These are phyloP conservation scores for Oligia latruncula DNA, from an alignment of 2,888 invertebrate species.

Conservation along the genomic window DNA sequence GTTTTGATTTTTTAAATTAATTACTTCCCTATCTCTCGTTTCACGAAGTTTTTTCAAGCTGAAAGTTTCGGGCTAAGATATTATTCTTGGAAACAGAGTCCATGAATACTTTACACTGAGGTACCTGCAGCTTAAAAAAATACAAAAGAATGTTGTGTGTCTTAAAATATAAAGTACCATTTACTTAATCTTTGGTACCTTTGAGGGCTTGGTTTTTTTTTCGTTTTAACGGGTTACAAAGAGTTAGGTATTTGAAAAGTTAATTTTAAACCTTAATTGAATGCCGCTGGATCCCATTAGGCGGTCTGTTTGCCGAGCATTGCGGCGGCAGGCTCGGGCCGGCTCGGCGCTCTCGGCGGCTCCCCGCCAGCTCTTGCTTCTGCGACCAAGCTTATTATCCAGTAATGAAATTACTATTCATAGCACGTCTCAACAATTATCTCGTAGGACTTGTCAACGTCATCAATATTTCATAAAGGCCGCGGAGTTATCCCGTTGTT, in stretches of 20 bases:
- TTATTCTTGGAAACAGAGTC: slow-evolving; percentile 73
- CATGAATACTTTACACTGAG: slow-evolving; percentile 70
- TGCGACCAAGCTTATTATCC: slow-evolving; percentile 69
- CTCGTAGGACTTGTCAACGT: slow-evolving; percentile 69
- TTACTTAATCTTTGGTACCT: slow-evolving; percentile 53
- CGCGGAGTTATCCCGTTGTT: slow-evolving; percentile 56
- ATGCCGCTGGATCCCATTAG: slow-evolving; percentile 74
- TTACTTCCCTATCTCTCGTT: slow-evolving; percentile 69
- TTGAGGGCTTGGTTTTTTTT: slow-evolving; percentile 48
- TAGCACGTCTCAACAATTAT: slow-evolving; percentile 79
- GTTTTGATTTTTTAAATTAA: slow-evolving; percentile 70
- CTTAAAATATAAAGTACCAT: slow-evolving; percentile 53
- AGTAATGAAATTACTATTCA: slow-evolving; percentile 82
- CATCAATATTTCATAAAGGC: slow-evolving; percentile 73
- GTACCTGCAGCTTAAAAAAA: slow-evolving; percentile 60
- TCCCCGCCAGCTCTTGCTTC: slow-evolving; percentile 47
- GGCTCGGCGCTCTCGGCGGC: slow-evolving; percentile 33
- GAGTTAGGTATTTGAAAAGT: slow-evolving; percentile 69
- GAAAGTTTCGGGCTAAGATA: slow-evolving; percentile 71
- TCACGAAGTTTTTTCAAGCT: slow-evolving; percentile 67
- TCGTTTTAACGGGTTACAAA: slow-evolving; percentile 63
- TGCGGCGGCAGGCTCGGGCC: slow-evolving; percentile 56
- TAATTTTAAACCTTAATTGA: slow-evolving; percentile 76
- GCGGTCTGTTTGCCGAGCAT: slow-evolving; percentile 72
- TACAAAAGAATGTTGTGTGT: slow-evolving; percentile 60